Conservation (phyloP, 2,113 vertebrate genomes). For the Dendropsophus ebraccatus region DNA sequence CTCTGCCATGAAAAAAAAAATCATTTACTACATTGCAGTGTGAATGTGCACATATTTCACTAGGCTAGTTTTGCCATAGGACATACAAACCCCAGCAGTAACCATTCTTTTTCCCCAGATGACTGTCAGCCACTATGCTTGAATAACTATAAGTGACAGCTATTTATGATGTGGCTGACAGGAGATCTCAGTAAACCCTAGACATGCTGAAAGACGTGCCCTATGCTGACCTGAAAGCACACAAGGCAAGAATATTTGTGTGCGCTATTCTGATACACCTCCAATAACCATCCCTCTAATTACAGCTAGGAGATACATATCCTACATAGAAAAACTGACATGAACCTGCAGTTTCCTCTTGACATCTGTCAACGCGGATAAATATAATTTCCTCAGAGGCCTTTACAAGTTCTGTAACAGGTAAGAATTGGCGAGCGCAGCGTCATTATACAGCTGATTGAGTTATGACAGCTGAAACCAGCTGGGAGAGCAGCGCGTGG, state of each 20-base stretch:
- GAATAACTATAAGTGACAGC: constrained; percentile 72
- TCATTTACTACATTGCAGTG: background rate
- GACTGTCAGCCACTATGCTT: constrained; percentile 54
- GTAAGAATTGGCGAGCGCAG: constrained; percentile 71
- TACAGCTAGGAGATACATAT: constrained; percentile 77
- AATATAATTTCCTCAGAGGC: constrained; percentile 82
- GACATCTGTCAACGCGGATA: constrained; percentile 82
- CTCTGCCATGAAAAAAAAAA: background rate
- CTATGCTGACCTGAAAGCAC: constrained; percentile 68
- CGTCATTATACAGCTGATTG: constrained; percentile 92
- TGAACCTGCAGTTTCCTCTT: constrained; percentile 81
- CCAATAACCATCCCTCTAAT: constrained; percentile 71
- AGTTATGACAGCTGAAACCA: constrained; percentile 97
- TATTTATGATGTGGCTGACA: constrained; percentile 69
- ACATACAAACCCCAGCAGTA: background rate
- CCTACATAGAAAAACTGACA: constrained; percentile 83
- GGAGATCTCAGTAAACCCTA: constrained; percentile 64
- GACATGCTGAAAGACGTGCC: constrained; percentile 74
- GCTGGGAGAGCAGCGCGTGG: constrained; percentile 79
- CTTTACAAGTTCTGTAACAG: constrained; percentile 81
- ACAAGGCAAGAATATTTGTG: constrained; percentile 71
- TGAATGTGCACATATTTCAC: constrained; percentile 9
- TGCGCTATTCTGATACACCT: constrained; percentile 70
- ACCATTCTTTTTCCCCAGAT: constrained; percentile 39
- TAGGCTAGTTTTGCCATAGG: background rate